Evolutionary conservation across 2,888 invertebrate species (phyloP).

Genomic region (Ceramica pisi): DNA sequence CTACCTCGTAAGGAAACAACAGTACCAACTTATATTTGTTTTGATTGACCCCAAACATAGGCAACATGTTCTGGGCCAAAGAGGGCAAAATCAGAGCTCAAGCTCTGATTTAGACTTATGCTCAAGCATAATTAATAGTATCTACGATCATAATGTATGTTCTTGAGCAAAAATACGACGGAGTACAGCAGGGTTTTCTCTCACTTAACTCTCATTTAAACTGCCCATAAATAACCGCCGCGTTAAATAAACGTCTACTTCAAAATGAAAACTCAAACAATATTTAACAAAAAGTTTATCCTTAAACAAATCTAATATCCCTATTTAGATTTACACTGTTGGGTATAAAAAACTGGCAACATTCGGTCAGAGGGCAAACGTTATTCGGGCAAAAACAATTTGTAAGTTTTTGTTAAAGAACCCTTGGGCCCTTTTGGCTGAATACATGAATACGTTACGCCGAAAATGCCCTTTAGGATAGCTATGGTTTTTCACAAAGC

Average conservation of each 20-base stretch:
- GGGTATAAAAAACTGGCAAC: conserved; percentile 62
- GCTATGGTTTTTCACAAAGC: conserved; percentile 65
- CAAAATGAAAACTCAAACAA: conserved; percentile 35
- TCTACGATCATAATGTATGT: too few relatives aligned
- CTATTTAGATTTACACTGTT: conserved; percentile 63
- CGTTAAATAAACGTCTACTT: background rate
- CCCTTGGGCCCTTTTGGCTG: conserved; percentile 72
- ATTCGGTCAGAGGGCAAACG: conserved; percentile 75
- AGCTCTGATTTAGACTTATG: too few relatives aligned
- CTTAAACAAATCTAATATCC: conserved; percentile 62
- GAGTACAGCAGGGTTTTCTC: too few relatives aligned
- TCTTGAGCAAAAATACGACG: too few relatives aligned
- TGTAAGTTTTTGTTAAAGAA: conserved; percentile 79
- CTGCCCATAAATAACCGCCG: background rate
- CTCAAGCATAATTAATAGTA: too few relatives aligned
- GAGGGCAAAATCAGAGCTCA: too few relatives aligned
- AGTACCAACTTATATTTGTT: too few relatives aligned
- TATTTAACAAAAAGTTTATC: conserved; percentile 38
- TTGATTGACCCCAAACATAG: too few relatives aligned
- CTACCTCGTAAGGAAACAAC: too few relatives aligned
- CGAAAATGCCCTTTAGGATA: conserved; percentile 71
- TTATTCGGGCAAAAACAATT: conserved; percentile 81
- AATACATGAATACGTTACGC: conserved; percentile 80
- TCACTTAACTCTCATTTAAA: too few relatives aligned
- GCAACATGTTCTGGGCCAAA: too few relatives aligned